Evolutionary conservation across 2,113 vertebrate genomes (phyloP).

Genomic region (Cavia aperea): DNA sequence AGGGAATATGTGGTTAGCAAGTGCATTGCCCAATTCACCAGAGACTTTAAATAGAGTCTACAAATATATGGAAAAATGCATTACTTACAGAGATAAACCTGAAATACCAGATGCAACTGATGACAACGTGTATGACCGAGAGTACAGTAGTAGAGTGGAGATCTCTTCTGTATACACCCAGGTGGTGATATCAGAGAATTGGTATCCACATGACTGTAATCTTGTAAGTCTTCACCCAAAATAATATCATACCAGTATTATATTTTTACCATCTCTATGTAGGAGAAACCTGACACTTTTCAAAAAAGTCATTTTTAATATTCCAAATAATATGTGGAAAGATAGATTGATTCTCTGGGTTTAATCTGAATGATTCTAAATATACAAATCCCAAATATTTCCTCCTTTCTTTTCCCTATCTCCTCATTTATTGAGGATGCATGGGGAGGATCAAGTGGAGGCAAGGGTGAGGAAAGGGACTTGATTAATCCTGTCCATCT

Average conservation of each 20-base stretch:
- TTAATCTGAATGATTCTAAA: neutral
- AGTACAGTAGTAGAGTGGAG: neutral
- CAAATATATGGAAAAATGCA: neutral
- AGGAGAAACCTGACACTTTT: neutral
- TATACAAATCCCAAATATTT: neutral
- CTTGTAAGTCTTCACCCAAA: neutral
- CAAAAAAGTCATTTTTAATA: constrained; percentile 19
- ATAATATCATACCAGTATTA: neutral
- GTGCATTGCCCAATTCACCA: neutral
- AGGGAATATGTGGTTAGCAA: constrained; percentile 3
- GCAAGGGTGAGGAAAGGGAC: neutral
- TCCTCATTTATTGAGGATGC: neutral
- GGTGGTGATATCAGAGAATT: neutral
- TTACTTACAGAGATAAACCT: neutral
- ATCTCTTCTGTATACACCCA: neutral
- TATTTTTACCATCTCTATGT: neutral
- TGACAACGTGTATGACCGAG: neutral
- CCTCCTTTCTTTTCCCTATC: neutral
- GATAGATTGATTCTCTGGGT: neutral
- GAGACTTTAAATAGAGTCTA: constrained; percentile 23
- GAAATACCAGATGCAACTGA: neutral
- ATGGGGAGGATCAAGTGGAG: fast-evolving
- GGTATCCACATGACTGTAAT: neutral
- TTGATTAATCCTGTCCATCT: neutral
- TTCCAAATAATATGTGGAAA: neutral